A percentile compares a stretch with the other conserved stretches of the same genome.
These are phyloP conservation scores for Nothoprocta perdicaria DNA, from an alignment of 2,113 vertebrate genomes.

Conservation along the genomic window DNA sequence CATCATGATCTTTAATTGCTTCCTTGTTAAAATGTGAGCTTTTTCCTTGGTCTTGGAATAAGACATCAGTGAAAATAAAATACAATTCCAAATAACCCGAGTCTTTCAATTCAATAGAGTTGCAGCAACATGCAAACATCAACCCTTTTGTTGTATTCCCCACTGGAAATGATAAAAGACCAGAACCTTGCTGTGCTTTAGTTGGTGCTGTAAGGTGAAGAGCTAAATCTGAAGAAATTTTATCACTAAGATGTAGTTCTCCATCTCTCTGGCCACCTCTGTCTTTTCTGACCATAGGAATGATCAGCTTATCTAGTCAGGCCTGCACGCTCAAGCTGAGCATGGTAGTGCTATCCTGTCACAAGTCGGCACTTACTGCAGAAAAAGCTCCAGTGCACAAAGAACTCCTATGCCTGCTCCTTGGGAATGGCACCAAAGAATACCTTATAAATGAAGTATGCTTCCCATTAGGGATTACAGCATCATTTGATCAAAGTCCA, in stretches of 20 bases:
- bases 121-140: constrained; percentile 13
- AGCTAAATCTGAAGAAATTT: background rate
- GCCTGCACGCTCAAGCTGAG: background rate
- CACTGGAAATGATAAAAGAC: background rate
- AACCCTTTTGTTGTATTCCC: background rate
- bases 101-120: background rate
- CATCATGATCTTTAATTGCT: constrained; percentile 71
- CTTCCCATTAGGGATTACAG: constrained; percentile 81
- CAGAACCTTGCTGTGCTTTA: background rate
- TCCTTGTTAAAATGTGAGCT: constrained; percentile 80
- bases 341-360: background rate
- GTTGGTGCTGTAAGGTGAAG: background rate
- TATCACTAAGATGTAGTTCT: background rate
- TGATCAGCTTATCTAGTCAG: constrained; percentile 12
- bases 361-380: background rate
- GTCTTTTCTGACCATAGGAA: background rate
- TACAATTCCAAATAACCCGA: constrained; percentile 14
- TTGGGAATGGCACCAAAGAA: constrained; percentile 83
- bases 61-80: constrained; percentile 71
- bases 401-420: constrained; percentile 66
- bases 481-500: constrained; percentile 83
- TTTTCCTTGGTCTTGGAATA: constrained; percentile 64
- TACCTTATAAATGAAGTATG: constrained; percentile 83
- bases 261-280: background rate
- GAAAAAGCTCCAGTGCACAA: constrained; percentile 40